Percentiles rank a stretch among this genome's conserved stretches.
phyloP scores from a whole-genome alignment of 2,113 vertebrate genomes.

The Trochalopteron elliotii region DNA sequence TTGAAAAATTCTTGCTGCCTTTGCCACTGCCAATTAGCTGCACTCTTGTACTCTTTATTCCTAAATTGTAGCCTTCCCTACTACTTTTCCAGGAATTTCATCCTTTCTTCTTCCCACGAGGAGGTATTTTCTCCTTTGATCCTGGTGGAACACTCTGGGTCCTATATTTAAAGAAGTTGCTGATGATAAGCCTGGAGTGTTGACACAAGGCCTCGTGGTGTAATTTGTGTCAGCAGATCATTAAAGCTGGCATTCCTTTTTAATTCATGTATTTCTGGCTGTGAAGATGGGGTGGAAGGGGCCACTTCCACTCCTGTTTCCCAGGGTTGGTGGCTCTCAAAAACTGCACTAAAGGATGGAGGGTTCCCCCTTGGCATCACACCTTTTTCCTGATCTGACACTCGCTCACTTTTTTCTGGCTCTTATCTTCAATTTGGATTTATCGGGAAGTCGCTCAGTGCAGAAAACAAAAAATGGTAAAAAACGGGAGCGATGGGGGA shows the following conservation, averaged over 20 bases:
- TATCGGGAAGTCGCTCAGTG: background rate
- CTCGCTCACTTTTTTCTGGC: background rate
- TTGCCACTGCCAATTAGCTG: background rate
- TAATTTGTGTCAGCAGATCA: background rate
- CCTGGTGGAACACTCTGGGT: background rate
- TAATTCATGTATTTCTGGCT: background rate
- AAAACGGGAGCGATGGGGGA: background rate
- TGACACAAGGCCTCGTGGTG: background rate
- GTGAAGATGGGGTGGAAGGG: background rate
- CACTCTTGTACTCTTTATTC: background rate
- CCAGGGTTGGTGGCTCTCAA: background rate
- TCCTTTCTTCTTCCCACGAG: background rate
- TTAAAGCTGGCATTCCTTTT: background rate
- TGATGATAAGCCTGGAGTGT: background rate
- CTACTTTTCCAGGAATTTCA: background rate
- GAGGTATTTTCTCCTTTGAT: background rate
- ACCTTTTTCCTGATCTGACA: background rate
- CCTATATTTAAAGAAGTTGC: background rate
- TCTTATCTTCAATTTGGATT: background rate
- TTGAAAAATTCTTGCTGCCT: background rate
- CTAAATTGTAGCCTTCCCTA: background rate
- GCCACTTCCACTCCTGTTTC: background rate
- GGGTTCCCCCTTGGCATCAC: background rate
- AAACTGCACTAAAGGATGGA: background rate
- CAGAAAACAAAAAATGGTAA: background rate